phyloP scores from a whole-genome alignment of 2,888 invertebrate genomes.

The Magallana nippona region DNA sequence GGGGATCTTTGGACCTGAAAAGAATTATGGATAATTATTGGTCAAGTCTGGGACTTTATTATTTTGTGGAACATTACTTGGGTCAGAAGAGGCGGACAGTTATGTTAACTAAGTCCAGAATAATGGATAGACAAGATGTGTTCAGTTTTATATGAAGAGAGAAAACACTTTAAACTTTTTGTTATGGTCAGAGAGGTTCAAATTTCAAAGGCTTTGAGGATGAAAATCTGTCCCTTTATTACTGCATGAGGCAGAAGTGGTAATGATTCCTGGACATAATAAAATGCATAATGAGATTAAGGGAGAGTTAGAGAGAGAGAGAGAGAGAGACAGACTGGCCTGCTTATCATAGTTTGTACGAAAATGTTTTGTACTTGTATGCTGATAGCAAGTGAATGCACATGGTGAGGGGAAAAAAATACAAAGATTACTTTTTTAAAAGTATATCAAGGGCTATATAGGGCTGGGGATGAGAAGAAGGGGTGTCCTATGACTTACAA shows the following conservation, averaged over 20 bases:
- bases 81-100: slow-evolving; percentile 25
- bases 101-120: slow-evolving; percentile 22
- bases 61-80: slow-evolving; percentile 17
- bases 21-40: slow-evolving; percentile 39
- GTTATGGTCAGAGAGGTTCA: slow-evolving; percentile 24
- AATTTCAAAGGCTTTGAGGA: slow-evolving; percentile 21
- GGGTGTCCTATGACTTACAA: neutral
- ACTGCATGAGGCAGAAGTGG: slow-evolving; percentile 2
- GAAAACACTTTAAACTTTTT: slow-evolving; percentile 28
- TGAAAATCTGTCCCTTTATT: slow-evolving; percentile 33
- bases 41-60: slow-evolving; percentile 27
- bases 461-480: too few relatives aligned
- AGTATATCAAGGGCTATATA: too few relatives aligned
- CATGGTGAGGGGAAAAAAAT: too few relatives aligned
- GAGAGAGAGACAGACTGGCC: neutral
- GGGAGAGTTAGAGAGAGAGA: neutral
- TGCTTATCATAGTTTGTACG: neutral
- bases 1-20: slow-evolving; percentile 33
- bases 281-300: slow-evolving; percentile 30
- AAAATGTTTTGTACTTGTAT: neutral
- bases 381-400: neutral
- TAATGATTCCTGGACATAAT: slow-evolving; percentile 32
- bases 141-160: neutral
- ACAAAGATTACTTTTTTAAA: too few relatives aligned
- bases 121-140: slow-evolving; percentile 31